Conservation (phyloP, 2,113 vertebrate genomes). For the Hymenochirus boettgeri region DNA sequence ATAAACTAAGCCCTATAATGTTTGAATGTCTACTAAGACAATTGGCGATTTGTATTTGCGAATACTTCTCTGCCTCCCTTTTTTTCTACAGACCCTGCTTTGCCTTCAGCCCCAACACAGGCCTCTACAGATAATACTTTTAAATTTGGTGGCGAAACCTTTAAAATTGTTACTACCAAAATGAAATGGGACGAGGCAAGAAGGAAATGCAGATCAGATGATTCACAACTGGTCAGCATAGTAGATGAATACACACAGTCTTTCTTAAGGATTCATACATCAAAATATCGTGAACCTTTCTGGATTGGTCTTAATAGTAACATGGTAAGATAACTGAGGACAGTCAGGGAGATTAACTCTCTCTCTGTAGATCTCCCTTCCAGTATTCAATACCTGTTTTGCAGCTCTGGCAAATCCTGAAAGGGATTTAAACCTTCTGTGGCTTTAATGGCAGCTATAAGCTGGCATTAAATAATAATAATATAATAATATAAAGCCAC, state of each 20-base stretch:
- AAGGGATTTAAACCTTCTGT: no score
- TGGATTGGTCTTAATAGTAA: slow-evolving; percentile 95
- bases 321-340: slow-evolving; percentile 75
- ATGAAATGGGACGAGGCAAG: slow-evolving; percentile 84
- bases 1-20: no score
- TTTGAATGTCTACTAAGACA: no score
- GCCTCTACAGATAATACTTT: slow-evolving; percentile 54
- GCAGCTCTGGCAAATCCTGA: no score
- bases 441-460: slow-evolving; percentile 2
- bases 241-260: slow-evolving; percentile 72
- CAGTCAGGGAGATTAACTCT: background rate
- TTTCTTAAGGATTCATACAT: slow-evolving; percentile 62
- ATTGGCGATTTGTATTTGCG: no score
- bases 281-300: slow-evolving; percentile 63
- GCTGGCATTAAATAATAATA: background rate
- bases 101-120: slow-evolving; percentile 59
- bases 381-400: no score
- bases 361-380: background rate
- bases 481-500: slow-evolving; percentile 16
- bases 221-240: slow-evolving; percentile 77
- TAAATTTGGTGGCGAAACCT: slow-evolving; percentile 73
- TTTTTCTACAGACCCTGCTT: slow-evolving; percentile 68
- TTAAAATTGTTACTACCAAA: slow-evolving; percentile 72
- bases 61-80: no score
- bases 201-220: slow-evolving; percentile 67